These are phyloP conservation scores for Cepaea nemoralis DNA, from an alignment of 1,140 invertebrate species.

Conservation along the genomic window DNA sequence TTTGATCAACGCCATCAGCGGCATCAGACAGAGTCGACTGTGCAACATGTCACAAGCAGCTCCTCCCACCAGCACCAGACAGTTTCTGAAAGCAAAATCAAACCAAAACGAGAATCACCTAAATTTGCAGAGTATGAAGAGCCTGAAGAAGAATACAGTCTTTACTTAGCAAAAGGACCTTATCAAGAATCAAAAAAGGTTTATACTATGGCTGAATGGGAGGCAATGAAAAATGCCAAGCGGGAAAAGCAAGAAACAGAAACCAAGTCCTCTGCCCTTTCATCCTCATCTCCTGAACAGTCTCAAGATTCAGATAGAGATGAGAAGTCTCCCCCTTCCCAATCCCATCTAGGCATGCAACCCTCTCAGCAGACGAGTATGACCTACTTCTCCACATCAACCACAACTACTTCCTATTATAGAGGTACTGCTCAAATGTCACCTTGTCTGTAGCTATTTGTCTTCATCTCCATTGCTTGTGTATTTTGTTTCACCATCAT, in stretches of 20 bases:
- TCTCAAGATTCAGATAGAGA: conserved; percentile 30
- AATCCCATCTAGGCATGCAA: background rate
- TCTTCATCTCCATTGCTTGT: conserved; percentile 13
- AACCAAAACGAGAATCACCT: conserved; percentile 41
- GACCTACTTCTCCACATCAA: conserved; percentile 2
- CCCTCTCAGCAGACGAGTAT: conserved; percentile 10
- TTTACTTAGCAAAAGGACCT: conserved; percentile 53
- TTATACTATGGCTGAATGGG: conserved; percentile 69
- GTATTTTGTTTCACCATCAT: background rate
- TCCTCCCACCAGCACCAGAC: background rate
- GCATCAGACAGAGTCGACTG: conserved; percentile 22
- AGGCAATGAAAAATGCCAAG: conserved; percentile 61
- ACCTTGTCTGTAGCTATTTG: background rate
- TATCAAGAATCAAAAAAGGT: conserved; percentile 68
- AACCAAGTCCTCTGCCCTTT: conserved; percentile 27
- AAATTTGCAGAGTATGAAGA: conserved; percentile 3
- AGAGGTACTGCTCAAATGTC: conserved; percentile 33
- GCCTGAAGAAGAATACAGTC: conserved; percentile 39
- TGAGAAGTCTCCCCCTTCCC: conserved; percentile 2
- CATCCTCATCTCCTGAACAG: conserved; percentile 34
- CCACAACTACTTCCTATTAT: conserved; percentile 19
- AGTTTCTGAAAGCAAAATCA: background rate
- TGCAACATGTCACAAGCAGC: conserved; percentile 28
- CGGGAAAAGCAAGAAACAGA: conserved; percentile 36
- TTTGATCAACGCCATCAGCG: conserved; percentile 14